Evolutionary conservation across 2,797 vertebrate genomes (phyloP).

Genomic region (Halcyon leucocephala): DNA sequence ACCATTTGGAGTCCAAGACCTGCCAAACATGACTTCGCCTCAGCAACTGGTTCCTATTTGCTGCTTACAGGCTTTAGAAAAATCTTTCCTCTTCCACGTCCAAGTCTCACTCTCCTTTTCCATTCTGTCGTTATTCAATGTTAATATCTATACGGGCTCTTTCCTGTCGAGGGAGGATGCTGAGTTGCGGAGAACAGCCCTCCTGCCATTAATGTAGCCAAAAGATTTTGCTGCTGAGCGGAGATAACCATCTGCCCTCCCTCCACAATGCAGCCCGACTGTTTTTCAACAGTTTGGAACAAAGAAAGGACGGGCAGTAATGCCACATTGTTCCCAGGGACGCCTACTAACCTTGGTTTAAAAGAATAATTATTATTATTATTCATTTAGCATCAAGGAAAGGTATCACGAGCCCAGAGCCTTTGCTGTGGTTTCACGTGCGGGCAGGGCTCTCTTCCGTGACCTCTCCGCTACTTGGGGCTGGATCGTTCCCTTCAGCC

Average conservation of each 20-base stretch:
- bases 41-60: slow-evolving; percentile 65
- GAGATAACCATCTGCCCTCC: slow-evolving; percentile 59
- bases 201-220: neutral
- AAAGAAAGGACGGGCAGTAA: slow-evolving; percentile 39
- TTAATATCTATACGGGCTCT: neutral
- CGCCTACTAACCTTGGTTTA: neutral
- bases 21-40: slow-evolving; percentile 54
- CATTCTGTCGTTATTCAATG: neutral
- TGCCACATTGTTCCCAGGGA: slow-evolving; percentile 40
- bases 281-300: slow-evolving; percentile 1
- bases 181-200: neutral
- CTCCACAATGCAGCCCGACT: neutral
- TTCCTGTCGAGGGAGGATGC: neutral
- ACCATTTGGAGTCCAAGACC: slow-evolving; percentile 44
- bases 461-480: neutral
- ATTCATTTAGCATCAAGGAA: neutral
- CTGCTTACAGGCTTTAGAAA: slow-evolving; percentile 29
- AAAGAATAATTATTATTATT: neutral
- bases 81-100: slow-evolving; percentile 52
- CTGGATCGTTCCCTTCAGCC: neutral
- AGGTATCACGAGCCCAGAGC: neutral
- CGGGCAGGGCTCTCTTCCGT: neutral
- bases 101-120: slow-evolving; percentile 56
- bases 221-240: neutral
- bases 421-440: neutral